Evolutionary conservation across 2,113 vertebrate genomes (phyloP), one percentile per base, ranked within the genome.

Genomic region (Engystomops pustulosus): DNA sequence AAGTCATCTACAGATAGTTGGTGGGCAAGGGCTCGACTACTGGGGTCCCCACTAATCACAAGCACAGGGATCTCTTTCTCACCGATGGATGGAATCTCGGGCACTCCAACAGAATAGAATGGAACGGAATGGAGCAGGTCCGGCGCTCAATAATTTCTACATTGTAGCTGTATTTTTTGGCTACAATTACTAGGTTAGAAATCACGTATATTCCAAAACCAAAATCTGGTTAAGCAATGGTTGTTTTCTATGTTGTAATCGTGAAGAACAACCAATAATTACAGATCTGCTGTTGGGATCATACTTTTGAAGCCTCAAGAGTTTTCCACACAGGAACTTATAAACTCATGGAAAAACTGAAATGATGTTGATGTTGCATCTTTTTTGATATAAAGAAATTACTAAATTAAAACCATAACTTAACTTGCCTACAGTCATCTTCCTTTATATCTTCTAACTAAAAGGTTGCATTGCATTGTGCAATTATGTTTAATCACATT

Each of bases 231-330:
- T 62, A 65, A 65, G 69, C 30, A 47, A 27, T 51, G 44, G 25
- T 65, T 49, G 38, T 67, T 20, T 44, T 62, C 67, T 72, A 51
- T 70, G 79, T 27, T 72, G 8, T 60, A 82, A 23, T 71, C 23
- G 45, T 34, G 36, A 11, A 44, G 49, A 72, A 32, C 67, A 71
- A 82, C 80, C 51, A 45, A 70, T 53, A 72, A 82, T 82, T 81
- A 82, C 17, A 14, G 67, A 81, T n/a, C n/a, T 58, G 67, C 60
- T 44, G 20, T 27, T 49, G 18, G 14, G 30, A 58, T 71, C 47
- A 55, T 70, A 58, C 34, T 51, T 32, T 79, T 58, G 9, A 53
- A 82, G 34, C 80, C 80, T 58, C 80, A 82, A 58, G 45, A 25
- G 23, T 44, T 69, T 36, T 27, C 80, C 80, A 81, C 79, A 25